Percentiles rank a stretch among this genome's conserved stretches.
Evolutionary conservation across 2,888 invertebrate genomes (phyloP).

Genomic region (Pachymerium ferrugineum): DNA sequence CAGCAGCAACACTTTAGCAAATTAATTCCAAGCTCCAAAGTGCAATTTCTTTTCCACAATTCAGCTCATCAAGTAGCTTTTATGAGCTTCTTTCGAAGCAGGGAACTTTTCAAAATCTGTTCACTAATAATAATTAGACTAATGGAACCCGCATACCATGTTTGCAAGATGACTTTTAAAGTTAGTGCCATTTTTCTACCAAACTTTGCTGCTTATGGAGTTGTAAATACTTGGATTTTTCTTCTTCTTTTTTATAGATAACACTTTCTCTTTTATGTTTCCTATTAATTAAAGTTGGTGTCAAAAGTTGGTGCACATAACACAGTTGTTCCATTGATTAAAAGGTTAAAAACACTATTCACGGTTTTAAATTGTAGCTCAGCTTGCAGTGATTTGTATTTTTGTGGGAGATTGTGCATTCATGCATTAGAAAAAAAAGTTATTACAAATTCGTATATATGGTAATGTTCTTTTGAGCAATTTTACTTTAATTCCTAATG

Average conservation of each 20-base stretch:
- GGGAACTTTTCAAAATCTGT: not conserved
- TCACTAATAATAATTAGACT: conserved; percentile 8
- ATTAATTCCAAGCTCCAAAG: not conserved
- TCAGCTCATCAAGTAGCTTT: conserved; percentile 9
- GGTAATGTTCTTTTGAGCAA: too few species aligned
- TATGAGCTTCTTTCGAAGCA: not conserved
- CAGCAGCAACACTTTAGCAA: not conserved
- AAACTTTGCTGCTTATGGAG: not conserved
- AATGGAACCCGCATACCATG: conserved; percentile 3
- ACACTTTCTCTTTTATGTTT: not conserved
- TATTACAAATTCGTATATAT: too few species aligned
- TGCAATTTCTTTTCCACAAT: conserved; percentile 13
- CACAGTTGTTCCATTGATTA: too few species aligned
- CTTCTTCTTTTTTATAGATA: not conserved
- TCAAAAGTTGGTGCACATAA: too few species aligned
- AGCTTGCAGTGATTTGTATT: too few species aligned
- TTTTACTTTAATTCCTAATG: too few species aligned
- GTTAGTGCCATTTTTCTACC: too few species aligned
- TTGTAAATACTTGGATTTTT: not conserved
- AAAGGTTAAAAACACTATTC: too few species aligned
- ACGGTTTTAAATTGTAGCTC: too few species aligned
- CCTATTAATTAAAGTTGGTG: not conserved
- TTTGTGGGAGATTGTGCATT: too few species aligned
- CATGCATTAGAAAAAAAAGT: too few species aligned
- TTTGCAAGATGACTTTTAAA: not conserved